A percentile compares a stretch with the other conserved stretches of the same genome.
These are phyloP conservation scores for Menura novaehollandiae DNA, from an alignment of 2,113 vertebrate genomes.

Conservation along the genomic window DNA sequence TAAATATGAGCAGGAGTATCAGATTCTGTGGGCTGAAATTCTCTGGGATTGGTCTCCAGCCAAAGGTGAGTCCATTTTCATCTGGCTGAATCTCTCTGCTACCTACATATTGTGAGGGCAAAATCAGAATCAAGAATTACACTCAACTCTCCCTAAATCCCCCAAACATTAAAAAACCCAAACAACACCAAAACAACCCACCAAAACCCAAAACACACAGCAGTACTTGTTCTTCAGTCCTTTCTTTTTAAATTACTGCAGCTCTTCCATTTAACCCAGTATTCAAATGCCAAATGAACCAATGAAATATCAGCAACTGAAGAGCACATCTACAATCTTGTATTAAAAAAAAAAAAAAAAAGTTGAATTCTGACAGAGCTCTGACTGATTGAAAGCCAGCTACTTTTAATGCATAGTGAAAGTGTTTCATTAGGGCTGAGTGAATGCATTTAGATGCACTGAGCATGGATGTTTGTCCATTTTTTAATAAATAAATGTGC, in stretches of 20 bases:
- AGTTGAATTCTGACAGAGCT: conserved; percentile 1
- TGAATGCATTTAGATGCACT: conserved; percentile 44
- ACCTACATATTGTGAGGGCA: background rate
- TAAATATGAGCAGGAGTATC: conserved; percentile 51
- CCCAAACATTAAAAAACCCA: background rate
- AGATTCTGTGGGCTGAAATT: conserved; percentile 43
- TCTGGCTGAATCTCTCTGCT: background rate
- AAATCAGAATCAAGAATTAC: background rate
- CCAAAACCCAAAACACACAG: background rate
- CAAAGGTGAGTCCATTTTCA: conserved; percentile 4
- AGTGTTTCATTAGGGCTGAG: conserved; percentile 58
- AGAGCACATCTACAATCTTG: background rate
- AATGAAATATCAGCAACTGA: background rate
- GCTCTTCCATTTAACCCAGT: background rate
- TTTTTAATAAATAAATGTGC: conserved; percentile 60
- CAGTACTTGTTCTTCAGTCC: background rate
- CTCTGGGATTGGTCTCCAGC: conserved; percentile 13
- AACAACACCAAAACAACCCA: background rate
- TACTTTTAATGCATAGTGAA: conserved; percentile 40
- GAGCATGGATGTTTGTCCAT: conserved; percentile 1
- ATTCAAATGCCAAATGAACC: background rate
- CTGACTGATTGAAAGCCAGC: conserved; percentile 32
- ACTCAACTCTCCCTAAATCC: background rate
- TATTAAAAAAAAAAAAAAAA: background rate
- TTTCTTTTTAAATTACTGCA: background rate